Evolutionary conservation across 2,113 vertebrate species (phyloP), one percentile per base, ranked within the genome.

Genomic region (Takifugu bimaculatus): DNA sequence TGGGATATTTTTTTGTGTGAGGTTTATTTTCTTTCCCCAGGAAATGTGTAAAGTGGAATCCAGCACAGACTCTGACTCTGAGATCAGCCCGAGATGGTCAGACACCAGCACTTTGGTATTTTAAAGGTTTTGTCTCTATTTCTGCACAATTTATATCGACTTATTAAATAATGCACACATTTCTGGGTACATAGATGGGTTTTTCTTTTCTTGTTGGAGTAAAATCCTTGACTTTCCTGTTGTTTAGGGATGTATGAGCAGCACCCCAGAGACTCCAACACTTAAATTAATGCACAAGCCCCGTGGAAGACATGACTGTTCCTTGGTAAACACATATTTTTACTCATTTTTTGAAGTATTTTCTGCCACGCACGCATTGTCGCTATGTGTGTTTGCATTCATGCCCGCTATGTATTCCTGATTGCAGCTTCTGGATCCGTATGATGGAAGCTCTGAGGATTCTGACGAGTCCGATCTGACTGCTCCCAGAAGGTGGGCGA

Each of bases 371-470:
- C 20, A 20, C 26, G 26, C 56, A 10, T n/a, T 52, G 12, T 32
- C 44, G 1, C 4, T 39, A 26, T n/a, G 2, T 27, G 5, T 57
- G 26, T 68, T 57, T 5, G 43, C 53, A 6, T 75, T 25, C 64
- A 6, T 35, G n/a, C 35, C n/a, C 27, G 10, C n/a, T 26, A 1
- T 65, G 6, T 55, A 1, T n/a, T 51, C 49, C 1, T 79, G 10
- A 64, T 72, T 76, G 5, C 60, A 96, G 95, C 84, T 89, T 76
- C 66, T 88, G 90, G 95, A 94, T 80, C 93, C 93, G 0, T 92
- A 92, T 0, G 93, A 95, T 4, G 92, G 90, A 0, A 91, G 94
- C 60, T 92, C 89, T 3, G 95, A 98, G 78, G 93, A 93, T 11
- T 66, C 88, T 0, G 95, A 96, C 28, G 88, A 89, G 4, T 51